Conservation (phyloP, 30 jellyfish, hydroid and myxozoan species). For the Morbakka virulenta region DNA sequence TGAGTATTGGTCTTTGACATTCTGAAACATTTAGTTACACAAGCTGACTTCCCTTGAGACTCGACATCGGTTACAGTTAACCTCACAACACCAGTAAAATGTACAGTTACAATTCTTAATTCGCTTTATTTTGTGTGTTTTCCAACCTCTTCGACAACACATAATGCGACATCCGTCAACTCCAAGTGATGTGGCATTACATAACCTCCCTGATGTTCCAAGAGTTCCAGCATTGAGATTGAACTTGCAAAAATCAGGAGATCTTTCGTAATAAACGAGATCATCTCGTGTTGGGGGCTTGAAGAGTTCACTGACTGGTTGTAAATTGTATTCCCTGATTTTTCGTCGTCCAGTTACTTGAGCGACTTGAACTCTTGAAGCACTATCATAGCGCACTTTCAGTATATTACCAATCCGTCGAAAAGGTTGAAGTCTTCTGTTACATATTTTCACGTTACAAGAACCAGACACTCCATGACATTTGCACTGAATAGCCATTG, state of each 20-base stretch:
- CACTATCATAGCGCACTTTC: conserved; percentile 82
- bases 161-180: conserved; percentile 91
- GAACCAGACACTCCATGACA: conserved; percentile 96
- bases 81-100: conserved; percentile 94
- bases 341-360: conserved; percentile 62
- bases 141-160: conserved; percentile 95
- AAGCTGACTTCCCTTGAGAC: conserved; percentile 57
- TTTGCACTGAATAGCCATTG: conserved; percentile 59
- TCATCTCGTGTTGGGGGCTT: conserved; percentile 67
- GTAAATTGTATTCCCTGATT: conserved; percentile 57
- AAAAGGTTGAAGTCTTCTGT: conserved; percentile 33
- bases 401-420: conserved; percentile 69
- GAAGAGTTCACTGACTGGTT: conserved; percentile 53
- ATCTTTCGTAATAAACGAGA: conserved; percentile 78
- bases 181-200: conserved; percentile 84
- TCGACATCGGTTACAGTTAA: conserved; percentile 65
- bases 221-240: conserved; percentile 68
- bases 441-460: conserved; percentile 79
- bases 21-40: conserved; percentile 19
- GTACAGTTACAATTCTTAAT: conserved; percentile 79
- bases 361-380: conserved; percentile 78
- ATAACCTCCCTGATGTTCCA: conserved; percentile 89
- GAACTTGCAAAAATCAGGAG: conserved; percentile 82
- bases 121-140: conserved; percentile 56
- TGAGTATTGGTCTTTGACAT: conserved; percentile 14